Base-by-base conservation (phyloP, 2,113 vertebrate genomes). In the Eulemur macaco region DNA sequence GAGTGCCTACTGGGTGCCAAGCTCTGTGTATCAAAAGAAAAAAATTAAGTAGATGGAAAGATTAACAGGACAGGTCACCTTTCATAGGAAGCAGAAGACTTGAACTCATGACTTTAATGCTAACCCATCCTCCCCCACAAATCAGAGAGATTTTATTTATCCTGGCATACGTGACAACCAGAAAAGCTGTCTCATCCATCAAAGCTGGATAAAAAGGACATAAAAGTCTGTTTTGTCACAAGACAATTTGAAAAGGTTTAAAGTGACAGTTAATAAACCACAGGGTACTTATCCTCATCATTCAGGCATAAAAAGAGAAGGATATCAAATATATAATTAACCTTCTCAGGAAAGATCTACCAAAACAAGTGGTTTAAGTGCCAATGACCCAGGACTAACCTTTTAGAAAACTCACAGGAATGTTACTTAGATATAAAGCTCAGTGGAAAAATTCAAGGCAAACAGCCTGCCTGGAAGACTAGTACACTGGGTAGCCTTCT, bases 251-350 rank as follows among this genome's bases (percentile, higher is more conserved):
- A 96, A 94, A 93, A 96, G 96, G 94, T 96, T 97, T 91, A 96
- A 96, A n/a, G 76, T 71, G 96, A 98, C 87, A 95, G 95, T 47
- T 92, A 96, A 94, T 97, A 97, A 95, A 81, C 80, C 94, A 90
- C 96, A 90, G 3, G 89, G 77, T 96, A 96, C 92, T 96, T 97
- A 96, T 9, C 78, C 34, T 54, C 37, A 96, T 77, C 23, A 47
- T 74, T 85, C 96, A 97, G 93, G 83, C 96, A 98, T 96, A 98
- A 95, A 34, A 97, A 95, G 85, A 13, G 64, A 96, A 90, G 78
- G 63, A 94, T 96, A 88, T 89, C 95, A 97, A 96, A 97, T 98
- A 95, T 91, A 93, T 95, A 97, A 97, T 96, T 97, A 98, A 95
- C 96, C 93, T 90, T 71, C 95, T 91, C 25, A 50, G 88, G 83